Evolutionary conservation across 2,113 vertebrate genomes (phyloP).

Genomic region (Ceuthmochares aereus): DNA sequence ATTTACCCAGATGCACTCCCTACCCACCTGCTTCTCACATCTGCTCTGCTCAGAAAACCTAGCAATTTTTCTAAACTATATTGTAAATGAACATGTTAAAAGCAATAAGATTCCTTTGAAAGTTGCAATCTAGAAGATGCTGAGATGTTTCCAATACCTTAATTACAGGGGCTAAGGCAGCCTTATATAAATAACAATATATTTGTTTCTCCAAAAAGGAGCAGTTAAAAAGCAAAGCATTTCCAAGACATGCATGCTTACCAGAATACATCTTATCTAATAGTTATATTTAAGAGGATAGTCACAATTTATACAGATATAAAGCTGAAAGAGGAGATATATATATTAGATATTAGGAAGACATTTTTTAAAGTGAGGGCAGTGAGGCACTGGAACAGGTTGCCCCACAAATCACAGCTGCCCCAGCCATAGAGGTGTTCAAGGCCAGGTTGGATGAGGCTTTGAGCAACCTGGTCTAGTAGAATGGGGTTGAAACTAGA

Average conservation of each 20-base stretch:
- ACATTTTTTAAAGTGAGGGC: too few species aligned
- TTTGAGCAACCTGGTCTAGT: too few species aligned
- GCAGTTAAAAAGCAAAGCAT: neutral
- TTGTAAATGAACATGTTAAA: neutral
- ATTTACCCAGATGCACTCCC: rapidly evolving
- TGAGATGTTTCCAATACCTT: neutral
- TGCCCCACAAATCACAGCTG: too few species aligned
- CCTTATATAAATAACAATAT: neutral
- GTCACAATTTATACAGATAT: neutral
- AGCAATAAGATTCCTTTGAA: neutral
- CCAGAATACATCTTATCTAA: neutral
- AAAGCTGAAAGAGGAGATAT: too few species aligned
- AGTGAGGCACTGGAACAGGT: too few species aligned
- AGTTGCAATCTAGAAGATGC: neutral
- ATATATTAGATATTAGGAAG: too few species aligned
- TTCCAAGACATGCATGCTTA: neutral
- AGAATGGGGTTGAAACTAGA: too few species aligned
- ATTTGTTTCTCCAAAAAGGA: neutral
- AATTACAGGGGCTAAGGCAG: neutral
- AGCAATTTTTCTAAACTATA: neutral
- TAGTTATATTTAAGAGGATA: neutral
- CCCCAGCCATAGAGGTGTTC: too few species aligned
- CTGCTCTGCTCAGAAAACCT: neutral
- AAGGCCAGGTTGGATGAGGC: too few species aligned
- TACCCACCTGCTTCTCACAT: neutral